Conservation (phyloP, 2,113 vertebrate species). For the Poeciliopsis occidentalis region DNA sequence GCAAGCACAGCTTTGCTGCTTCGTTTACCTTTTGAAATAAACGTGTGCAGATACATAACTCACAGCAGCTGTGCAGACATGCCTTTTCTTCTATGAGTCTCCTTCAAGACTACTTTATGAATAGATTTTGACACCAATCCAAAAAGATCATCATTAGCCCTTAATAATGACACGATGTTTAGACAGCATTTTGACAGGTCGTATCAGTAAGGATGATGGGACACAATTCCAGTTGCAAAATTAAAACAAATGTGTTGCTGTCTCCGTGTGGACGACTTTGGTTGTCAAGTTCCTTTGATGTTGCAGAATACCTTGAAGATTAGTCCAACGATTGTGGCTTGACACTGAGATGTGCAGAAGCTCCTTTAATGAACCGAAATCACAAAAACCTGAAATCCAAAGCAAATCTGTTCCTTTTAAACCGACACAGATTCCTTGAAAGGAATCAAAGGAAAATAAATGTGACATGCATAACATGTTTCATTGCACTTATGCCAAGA, state of each 20-base stretch:
- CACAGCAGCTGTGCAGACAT: constrained; percentile 10
- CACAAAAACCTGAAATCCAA: constrained; percentile 3
- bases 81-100: constrained; percentile 14
- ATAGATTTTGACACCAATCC: constrained; percentile 60
- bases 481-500: not conserved
- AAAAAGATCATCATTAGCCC: constrained; percentile 56
- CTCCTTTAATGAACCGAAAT: not conserved
- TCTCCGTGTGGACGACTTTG: not conserved
- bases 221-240: constrained; percentile 38
- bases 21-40: constrained; percentile 11
- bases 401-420: not conserved
- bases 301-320: not conserved
- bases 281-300: constrained; percentile 8
- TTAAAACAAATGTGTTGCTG: constrained; percentile 4
- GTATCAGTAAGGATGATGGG: constrained; percentile 33
- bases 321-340: not conserved
- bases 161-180: constrained; percentile 33
- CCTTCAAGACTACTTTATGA: constrained; percentile 24
- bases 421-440: not conserved
- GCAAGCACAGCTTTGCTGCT: constrained; percentile 6
- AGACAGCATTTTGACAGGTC: constrained; percentile 50
- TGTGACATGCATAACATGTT: not conserved
- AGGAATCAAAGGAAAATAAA: not conserved
- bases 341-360: not conserved
- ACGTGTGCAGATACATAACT: not conserved